Evolutionary conservation across 2,888 invertebrate genomes (phyloP).

Genomic region (Pasiphila rectangulata): DNA sequence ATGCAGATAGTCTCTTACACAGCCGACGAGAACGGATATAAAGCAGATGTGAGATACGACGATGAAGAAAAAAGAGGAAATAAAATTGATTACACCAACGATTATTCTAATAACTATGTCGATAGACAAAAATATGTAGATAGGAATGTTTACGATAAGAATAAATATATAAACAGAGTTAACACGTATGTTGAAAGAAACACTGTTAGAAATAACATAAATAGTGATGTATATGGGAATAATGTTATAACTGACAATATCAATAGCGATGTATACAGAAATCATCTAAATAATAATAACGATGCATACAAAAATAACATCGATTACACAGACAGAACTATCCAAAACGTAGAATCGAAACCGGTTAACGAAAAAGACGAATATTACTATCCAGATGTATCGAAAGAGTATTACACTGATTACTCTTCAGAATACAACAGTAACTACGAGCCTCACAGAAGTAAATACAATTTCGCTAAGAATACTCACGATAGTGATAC

Average conservation of each 20-base stretch:
- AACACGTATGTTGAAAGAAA: constrained; percentile 20
- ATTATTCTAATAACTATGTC: constrained; percentile 17
- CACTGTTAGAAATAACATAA: neutral
- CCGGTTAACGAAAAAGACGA: constrained; percentile 21
- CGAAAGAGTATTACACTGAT: constrained; percentile 61
- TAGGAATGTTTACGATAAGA: constrained; percentile 9
- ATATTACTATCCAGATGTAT: constrained; percentile 46
- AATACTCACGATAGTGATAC: constrained; percentile 24
- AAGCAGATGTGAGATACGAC: constrained; percentile 84
- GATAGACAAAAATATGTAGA: constrained; percentile 23
- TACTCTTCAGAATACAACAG: constrained; percentile 55
- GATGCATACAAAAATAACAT: constrained; percentile 20
- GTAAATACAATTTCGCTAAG: constrained; percentile 48
- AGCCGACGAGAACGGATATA: constrained; percentile 84
- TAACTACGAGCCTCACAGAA: constrained; percentile 51
- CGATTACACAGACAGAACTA: constrained; percentile 31
- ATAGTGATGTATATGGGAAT: neutral
- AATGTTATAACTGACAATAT: too few relatives aligned
- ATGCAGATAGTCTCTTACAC: constrained; percentile 84
- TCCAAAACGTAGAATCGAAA: constrained; percentile 24
- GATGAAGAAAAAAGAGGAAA: constrained; percentile 48
- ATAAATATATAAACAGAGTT: constrained; percentile 17
- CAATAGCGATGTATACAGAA: too few relatives aligned
- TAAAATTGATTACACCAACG: constrained; percentile 32
- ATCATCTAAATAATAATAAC: too few relatives aligned